Base-by-base conservation (phyloP, 1,140 invertebrate genomes). In the Fragariocoptes setiger region DNA sequence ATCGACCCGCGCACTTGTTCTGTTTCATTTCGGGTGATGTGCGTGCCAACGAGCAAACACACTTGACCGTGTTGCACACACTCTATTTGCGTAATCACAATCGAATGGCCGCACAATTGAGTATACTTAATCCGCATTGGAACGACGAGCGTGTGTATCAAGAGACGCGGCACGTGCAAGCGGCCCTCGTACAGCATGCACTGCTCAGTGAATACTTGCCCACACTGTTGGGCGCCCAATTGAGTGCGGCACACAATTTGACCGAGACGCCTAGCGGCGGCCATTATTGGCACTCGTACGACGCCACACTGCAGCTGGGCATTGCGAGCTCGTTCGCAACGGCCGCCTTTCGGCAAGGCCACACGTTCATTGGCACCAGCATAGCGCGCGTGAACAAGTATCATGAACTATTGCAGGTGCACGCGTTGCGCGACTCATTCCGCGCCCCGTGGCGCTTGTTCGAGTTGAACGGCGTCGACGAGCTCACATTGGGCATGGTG, bases 11-110 rank as follows among this genome's bases (percentile, higher is more conserved):
- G n/a, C 56, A 63, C 38, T 76, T 82, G 69, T 83, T 71, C 54
- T 86, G 79, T 53, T 86, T 86, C 53, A 44, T 60, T 54, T 39
- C 50, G 72, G 75, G 82, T 52, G 83, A 90, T 61, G 79, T 83
- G 53, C 65, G 83, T 51, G 82, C 88, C 3, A 86, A 85, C 54
- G 80, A 90, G 53, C 82, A 88, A 52, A 56, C 86, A 42, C 17
- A 66, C 45, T 20, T 88, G 16, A 73, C 77, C 1, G 78, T 76
- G 46, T 77, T 83, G 71, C 79, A 85, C 56, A 83, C 78, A 0
- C 53, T 88, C 1, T 73, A 82, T 69, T 76, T 64, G 40, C 46
- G 63, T 19, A 55, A 65, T 45, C 64, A 66, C 46, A 66, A 66
- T 45, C 50, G 58, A 19, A 50, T 66, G 16, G 62, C 62, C 2